phyloP scores from a whole-genome alignment of 1,140 invertebrate species.

The Parapsyche elsis region DNA sequence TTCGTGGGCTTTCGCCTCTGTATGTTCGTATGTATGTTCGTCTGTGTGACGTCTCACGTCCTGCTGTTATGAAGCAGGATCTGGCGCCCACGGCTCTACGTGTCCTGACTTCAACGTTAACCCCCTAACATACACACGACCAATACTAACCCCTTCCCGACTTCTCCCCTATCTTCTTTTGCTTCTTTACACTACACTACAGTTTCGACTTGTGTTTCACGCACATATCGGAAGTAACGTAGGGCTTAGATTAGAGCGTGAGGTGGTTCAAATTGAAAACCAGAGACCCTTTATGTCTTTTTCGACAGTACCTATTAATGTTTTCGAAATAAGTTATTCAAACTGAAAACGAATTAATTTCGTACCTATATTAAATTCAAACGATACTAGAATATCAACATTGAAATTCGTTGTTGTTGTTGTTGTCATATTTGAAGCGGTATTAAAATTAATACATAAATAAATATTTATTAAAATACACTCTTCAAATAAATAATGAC shows the following conservation, averaged over 20 bases:
- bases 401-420: no score
- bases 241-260: not conserved
- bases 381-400: no score
- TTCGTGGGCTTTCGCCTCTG: not conserved
- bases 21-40: no score
- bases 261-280: not conserved
- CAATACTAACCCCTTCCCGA: not conserved
- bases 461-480: no score
- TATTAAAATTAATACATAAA: no score
- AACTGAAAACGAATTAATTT: no score
- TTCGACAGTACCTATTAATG: no score
- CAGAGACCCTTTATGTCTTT: not conserved
- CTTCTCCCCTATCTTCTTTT: no score
- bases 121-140: not conserved
- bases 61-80: constrained; percentile 37
- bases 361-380: no score
- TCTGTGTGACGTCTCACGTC: constrained; percentile 36
- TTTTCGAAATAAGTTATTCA: no score
- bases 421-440: no score
- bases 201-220: not conserved
- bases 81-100: constrained; percentile 19
- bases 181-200: no score
- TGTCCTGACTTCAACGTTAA: constrained; percentile 10
- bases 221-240: not conserved
- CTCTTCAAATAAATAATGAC: not conserved